A percentile compares a stretch with the other conserved stretches of the same genome.
These are phyloP conservation scores for Varecia variegata DNA, from an alignment of 2,797 vertebrate genomes.

Conservation along the genomic window DNA sequence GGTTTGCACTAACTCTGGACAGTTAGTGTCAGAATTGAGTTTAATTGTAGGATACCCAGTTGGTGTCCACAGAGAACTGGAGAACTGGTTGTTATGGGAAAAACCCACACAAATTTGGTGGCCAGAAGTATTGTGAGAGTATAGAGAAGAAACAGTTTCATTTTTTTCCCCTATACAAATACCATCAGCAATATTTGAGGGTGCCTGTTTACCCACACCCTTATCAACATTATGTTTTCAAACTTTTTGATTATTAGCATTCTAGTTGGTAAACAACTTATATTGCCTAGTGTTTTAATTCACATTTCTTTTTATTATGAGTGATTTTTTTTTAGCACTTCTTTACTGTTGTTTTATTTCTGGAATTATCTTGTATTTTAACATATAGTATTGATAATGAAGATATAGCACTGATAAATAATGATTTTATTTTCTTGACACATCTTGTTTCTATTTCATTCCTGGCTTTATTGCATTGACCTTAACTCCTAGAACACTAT, in stretches of 20 bases:
- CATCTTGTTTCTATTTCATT: background rate
- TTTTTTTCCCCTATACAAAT: background rate
- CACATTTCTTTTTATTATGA: background rate
- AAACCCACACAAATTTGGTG: background rate
- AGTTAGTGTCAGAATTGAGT: background rate
- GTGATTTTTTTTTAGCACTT: background rate
- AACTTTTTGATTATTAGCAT: background rate
- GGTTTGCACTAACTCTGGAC: background rate
- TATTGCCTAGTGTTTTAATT: background rate
- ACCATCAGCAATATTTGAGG: background rate
- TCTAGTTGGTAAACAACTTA: background rate
- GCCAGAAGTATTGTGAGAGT: background rate
- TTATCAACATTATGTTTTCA: background rate
- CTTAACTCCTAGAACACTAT: constrained; percentile 34
- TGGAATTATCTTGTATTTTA: constrained; percentile 16
- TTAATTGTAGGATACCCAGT: background rate
- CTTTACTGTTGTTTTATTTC: constrained; percentile 12
- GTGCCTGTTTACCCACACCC: background rate
- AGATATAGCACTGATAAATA: background rate
- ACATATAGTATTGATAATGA: background rate
- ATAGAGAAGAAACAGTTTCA: background rate
- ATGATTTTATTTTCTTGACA: constrained; percentile 6
- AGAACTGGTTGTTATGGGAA: background rate
- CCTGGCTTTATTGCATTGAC: background rate
- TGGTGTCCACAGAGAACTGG: background rate